A percentile compares a stretch with the other conserved stretches of the same genome.
These are phyloP conservation scores for Salvelinus fontinalis DNA, from an alignment of 2,113 vertebrate genomes.

Conservation along the genomic window DNA sequence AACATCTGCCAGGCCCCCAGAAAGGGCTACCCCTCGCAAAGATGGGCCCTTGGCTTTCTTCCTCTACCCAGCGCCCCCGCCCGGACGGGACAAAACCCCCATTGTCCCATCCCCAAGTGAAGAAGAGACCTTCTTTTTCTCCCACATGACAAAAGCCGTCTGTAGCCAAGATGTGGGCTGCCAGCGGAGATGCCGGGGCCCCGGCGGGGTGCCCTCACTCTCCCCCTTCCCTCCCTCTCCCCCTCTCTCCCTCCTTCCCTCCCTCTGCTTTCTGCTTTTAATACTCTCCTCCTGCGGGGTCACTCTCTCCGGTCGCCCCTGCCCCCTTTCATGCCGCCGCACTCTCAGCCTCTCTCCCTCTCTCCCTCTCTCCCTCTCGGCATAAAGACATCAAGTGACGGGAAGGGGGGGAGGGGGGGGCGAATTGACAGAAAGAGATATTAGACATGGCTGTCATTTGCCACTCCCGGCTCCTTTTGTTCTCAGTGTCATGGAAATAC, in stretches of 20 bases:
- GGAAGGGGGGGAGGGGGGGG: slow-evolving; percentile 62
- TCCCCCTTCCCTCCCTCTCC: slow-evolving; percentile 40
- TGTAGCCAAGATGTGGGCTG: slow-evolving; percentile 87
- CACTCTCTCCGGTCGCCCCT: slow-evolving; percentile 72
- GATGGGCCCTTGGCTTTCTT: slow-evolving; percentile 76
- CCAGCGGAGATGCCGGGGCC: slow-evolving; percentile 84
- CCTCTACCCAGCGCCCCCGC: slow-evolving; percentile 69
- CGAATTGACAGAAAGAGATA: slow-evolving; percentile 95
- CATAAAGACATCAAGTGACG: slow-evolving; percentile 98
- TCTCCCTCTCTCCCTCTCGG: slow-evolving; percentile 54
- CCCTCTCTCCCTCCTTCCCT: slow-evolving; percentile 22
- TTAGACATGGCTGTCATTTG: slow-evolving; percentile 98
- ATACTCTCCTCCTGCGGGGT: slow-evolving; percentile 89
- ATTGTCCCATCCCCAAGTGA: slow-evolving; percentile 88
- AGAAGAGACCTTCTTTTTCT: slow-evolving; percentile 88
- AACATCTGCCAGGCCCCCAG: slow-evolving; percentile 86
- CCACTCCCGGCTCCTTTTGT: slow-evolving; percentile 81
- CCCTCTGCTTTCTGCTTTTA: slow-evolving; percentile 59
- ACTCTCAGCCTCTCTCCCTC: slow-evolving; percentile 83
- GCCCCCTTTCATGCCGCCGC: slow-evolving; percentile 81
- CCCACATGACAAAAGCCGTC: slow-evolving; percentile 86
- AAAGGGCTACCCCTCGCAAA: slow-evolving; percentile 79
- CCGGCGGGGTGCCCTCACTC: slow-evolving; percentile 79
- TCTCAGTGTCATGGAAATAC: slow-evolving; percentile 75
- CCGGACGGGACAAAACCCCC: slow-evolving; percentile 86